Conservation (phyloP, 2,797 vertebrate species). For the Gorsachius magnificus region DNA sequence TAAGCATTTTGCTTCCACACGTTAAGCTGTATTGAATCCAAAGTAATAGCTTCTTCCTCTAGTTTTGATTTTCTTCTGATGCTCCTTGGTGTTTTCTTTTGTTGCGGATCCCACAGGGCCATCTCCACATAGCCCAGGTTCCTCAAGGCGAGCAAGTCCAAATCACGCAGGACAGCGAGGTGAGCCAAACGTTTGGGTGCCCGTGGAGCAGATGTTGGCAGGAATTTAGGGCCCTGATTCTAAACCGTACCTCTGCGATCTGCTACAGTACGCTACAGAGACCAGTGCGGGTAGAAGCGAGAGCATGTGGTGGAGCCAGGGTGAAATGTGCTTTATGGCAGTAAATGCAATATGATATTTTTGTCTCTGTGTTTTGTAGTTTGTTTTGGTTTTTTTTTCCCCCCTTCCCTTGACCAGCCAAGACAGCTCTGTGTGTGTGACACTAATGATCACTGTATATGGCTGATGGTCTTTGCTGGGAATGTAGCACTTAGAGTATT, state of each 20-base stretch:
- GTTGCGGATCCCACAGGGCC: constrained; percentile 92
- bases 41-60: not conserved
- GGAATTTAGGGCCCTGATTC: not conserved
- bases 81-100: constrained; percentile 73
- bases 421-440: not conserved
- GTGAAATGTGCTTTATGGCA: not conserved
- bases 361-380: not conserved
- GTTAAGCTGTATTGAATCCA: not conserved
- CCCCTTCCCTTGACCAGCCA: not conserved
- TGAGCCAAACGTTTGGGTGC: constrained; percentile 51
- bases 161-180: constrained; percentile 99
- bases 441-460: not conserved
- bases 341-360: not conserved
- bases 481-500: not conserved
- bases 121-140: constrained; percentile 97
- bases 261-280: not conserved
- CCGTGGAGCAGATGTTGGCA: not conserved
- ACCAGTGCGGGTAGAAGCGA: not conserved
- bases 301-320: not conserved
- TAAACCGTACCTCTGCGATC: accelerated
- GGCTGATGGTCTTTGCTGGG: not conserved
- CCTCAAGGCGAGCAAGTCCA: constrained; percentile 98
- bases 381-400: not conserved
- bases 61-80: constrained; percentile 68
- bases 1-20: not conserved